Conservation (phyloP, 1,140 invertebrate species). For the Neotoxoptera formosana region DNA sequence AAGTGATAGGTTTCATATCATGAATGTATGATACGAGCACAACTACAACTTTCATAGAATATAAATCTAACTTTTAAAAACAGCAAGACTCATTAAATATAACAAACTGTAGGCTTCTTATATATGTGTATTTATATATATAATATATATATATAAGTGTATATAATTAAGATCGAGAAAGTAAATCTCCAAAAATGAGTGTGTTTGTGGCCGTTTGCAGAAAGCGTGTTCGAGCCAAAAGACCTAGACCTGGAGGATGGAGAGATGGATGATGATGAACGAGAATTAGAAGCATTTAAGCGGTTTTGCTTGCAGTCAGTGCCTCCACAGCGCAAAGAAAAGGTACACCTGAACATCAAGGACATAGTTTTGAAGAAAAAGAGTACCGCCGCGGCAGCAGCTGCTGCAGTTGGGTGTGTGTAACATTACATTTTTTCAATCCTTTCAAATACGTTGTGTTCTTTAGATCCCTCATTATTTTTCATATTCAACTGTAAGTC, state of each 20-base stretch:
- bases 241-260: slow-evolving; percentile 78
- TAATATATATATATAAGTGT: too few relatives aligned
- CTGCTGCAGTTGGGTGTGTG: slow-evolving; percentile 60
- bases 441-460: slow-evolving; percentile 29
- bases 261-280: slow-evolving; percentile 77
- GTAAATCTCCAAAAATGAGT: slow-evolving; percentile 51
- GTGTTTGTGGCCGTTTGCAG: slow-evolving; percentile 67
- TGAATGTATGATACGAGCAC: background rate
- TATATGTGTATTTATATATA: background rate
- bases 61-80: slow-evolving; percentile 11
- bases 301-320: slow-evolving; percentile 78
- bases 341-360: slow-evolving; percentile 77
- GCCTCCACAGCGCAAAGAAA: slow-evolving; percentile 73
- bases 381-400: slow-evolving; percentile 62
- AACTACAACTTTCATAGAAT: background rate
- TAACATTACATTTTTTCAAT: slow-evolving; percentile 21
- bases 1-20: background rate
- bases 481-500: slow-evolving; percentile 28
- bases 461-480: slow-evolving; percentile 42
- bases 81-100: slow-evolving; percentile 6
- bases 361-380: slow-evolving; percentile 76
- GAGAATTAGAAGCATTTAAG: slow-evolving; percentile 81
- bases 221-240: slow-evolving; percentile 80
- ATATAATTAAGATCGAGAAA: slow-evolving; percentile 51
- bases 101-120: background rate